A percentile compares a stretch with the other conserved stretches of the same genome.
These are phyloP conservation scores for Scaptomyza polygonia DNA, from an alignment of 2,888 invertebrate genomes.

Conservation along the genomic window DNA sequence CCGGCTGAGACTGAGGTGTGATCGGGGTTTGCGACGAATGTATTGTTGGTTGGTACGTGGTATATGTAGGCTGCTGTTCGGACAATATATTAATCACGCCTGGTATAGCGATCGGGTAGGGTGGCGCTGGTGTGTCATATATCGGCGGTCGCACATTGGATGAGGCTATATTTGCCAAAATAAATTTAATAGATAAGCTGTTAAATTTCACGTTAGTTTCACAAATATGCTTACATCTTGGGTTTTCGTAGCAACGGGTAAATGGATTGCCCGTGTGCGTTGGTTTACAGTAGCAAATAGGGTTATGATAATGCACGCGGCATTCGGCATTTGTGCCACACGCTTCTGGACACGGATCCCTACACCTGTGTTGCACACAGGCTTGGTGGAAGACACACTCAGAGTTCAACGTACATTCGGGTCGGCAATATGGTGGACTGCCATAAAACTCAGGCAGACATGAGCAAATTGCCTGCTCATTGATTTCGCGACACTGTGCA, in stretches of 20 bases:
- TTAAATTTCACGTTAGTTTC: background rate
- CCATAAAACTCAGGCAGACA: constrained; percentile 89
- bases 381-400: constrained; percentile 87
- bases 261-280: constrained; percentile 89
- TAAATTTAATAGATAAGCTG: constrained; percentile 18
- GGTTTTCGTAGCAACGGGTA: constrained; percentile 85
- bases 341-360: constrained; percentile 88
- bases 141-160: constrained; percentile 85
- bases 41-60: constrained; percentile 29
- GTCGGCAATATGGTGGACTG: constrained; percentile 90
- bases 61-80: constrained; percentile 79
- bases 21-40: constrained; percentile 5
- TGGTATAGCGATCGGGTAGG: constrained; percentile 83
- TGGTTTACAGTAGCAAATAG: constrained; percentile 87
- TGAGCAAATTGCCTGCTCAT: constrained; percentile 88
- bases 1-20: constrained; percentile 15
- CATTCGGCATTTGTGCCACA: constrained; percentile 88
- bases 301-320: constrained; percentile 88
- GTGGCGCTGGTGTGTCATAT: constrained; percentile 89
- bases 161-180: constrained; percentile 21
- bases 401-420: constrained; percentile 90
- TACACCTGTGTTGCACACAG: constrained; percentile 88
- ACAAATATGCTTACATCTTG: constrained; percentile 72
- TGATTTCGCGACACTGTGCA: constrained; percentile 86
- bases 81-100: constrained; percentile 86